Conservation (phyloP, 2,888 invertebrate species). For the Ectropis crepuscularia region DNA sequence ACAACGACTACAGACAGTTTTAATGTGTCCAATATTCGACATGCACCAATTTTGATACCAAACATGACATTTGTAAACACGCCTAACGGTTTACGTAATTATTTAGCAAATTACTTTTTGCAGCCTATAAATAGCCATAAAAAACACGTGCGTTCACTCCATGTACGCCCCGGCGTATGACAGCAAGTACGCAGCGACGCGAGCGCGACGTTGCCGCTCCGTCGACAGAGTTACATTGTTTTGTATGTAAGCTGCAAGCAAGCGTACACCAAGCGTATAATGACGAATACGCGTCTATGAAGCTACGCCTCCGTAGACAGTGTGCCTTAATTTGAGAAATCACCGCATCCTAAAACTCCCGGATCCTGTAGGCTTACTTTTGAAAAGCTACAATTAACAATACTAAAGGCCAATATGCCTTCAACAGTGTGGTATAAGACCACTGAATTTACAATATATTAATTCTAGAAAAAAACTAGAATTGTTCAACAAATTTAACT, state of each 20-base stretch:
- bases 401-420: no score
- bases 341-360: no score
- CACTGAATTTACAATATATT: no score
- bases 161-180: conserved; percentile 24
- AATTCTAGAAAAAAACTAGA: no score
- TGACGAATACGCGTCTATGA: conserved; percentile 16
- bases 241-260: background rate
- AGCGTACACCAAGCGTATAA: conserved; percentile 3
- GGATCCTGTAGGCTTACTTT: no score
- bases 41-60: conserved; percentile 25
- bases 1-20: conserved; percentile 24
- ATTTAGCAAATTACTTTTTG: conserved; percentile 29
- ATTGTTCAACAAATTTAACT: no score
- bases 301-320: conserved; percentile 7
- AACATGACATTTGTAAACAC: conserved; percentile 25
- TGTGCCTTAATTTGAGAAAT: no score
- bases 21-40: conserved; percentile 26
- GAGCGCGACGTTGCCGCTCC: background rate
- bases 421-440: no score
- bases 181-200: conserved; percentile 1
- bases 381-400: no score
- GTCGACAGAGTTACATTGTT: background rate
- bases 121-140: conserved; percentile 18
- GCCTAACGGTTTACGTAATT: conserved; percentile 24
- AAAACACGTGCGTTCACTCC: conserved; percentile 25